Evolutionary conservation across 1,140 invertebrate species (phyloP).

Genomic region (Heliothis virescens): DNA sequence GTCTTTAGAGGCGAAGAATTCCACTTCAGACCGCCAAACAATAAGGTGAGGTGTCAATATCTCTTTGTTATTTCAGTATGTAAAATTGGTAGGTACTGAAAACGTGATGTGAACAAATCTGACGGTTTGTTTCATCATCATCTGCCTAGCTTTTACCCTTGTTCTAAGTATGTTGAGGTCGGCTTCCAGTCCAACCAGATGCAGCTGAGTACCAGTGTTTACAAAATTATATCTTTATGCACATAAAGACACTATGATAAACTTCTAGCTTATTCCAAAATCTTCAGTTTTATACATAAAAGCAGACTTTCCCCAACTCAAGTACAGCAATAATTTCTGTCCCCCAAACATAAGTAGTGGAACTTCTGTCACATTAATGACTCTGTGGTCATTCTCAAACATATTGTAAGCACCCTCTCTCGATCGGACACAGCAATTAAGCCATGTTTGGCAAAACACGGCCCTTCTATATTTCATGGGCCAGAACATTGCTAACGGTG

Average conservation of each 20-base stretch:
- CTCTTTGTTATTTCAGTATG: neutral
- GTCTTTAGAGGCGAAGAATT: too few relatives aligned
- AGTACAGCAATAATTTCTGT: neutral
- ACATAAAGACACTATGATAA: neutral
- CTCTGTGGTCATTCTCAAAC: constrained; percentile 14
- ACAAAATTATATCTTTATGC: neutral
- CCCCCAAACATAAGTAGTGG: neutral
- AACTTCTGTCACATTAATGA: neutral
- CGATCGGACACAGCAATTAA: constrained; percentile 45
- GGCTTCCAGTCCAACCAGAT: neutral
- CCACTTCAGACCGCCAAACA: too few relatives aligned
- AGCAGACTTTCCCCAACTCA: neutral
- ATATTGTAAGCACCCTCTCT: constrained; percentile 26
- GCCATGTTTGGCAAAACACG: constrained; percentile 36
- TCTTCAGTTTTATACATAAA: too few relatives aligned
- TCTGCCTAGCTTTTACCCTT: too few relatives aligned
- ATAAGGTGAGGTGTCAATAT: too few relatives aligned
- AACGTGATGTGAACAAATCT: too few relatives aligned
- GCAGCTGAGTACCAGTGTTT: neutral
- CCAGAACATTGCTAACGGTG: constrained; percentile 34
- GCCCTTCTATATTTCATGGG: constrained; percentile 51
- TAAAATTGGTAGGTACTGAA: neutral
- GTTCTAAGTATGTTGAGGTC: too few relatives aligned
- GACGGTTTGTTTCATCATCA: too few relatives aligned
- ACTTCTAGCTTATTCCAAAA: too few relatives aligned